Evolutionary conservation across 2,797 vertebrate species (phyloP).

Genomic region (Babyrousa celebensis): DNA sequence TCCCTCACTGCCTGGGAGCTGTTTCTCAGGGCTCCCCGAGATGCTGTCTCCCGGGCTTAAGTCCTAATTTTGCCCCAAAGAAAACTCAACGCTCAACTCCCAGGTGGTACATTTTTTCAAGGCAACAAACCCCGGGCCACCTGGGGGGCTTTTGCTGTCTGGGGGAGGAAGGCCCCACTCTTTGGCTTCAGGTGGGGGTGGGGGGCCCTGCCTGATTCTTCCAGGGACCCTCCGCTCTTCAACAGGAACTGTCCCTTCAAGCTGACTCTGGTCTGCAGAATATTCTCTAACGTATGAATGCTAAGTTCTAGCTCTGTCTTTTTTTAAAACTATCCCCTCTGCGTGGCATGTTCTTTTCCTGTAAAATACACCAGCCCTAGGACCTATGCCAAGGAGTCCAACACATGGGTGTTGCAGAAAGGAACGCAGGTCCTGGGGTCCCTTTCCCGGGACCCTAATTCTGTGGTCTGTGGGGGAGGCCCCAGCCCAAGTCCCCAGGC

Average conservation of each 20-base stretch:
- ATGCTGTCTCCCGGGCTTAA: too few relatives aligned
- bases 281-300: not conserved
- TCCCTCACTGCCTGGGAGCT: too few relatives aligned
- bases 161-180: accelerated
- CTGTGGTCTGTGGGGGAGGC: not conserved
- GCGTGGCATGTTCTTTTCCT: too few relatives aligned
- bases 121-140: too few relatives aligned
- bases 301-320: too few relatives aligned
- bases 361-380: too few relatives aligned
- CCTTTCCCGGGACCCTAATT: not conserved
- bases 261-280: not conserved
- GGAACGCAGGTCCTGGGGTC: not conserved
- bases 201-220: not conserved
- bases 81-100: too few relatives aligned
- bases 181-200: not conserved
- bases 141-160: not conserved
- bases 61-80: too few relatives aligned
- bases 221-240: not conserved
- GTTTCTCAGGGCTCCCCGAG: too few relatives aligned
- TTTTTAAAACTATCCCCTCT: not conserved
- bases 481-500: accelerated
- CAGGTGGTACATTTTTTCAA: too few relatives aligned
- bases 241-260: not conserved
- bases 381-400: not conserved
- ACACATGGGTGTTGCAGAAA: not conserved